Evolutionary conservation across 2,888 invertebrate species (phyloP), one percentile per base, ranked within the genome.

Genomic region (Latrodectus hesperus): DNA sequence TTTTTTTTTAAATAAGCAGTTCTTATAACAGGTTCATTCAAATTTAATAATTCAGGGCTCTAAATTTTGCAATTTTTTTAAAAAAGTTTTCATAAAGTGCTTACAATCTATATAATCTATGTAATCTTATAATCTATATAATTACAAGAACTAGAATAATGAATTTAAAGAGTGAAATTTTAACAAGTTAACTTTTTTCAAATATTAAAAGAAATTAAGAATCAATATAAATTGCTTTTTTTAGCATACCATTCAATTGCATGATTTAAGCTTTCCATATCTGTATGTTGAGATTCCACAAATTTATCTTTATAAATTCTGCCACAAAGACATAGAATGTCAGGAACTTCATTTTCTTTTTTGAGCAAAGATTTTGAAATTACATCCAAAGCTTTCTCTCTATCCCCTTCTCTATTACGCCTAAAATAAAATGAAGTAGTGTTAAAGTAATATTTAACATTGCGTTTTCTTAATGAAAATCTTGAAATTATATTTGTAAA

Each of bases 291-390:
- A 70, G 98, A 98, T 93, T 99, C 99, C 14, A 99, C 97, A 93
- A 99, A 99, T 92, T 96, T 98, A 92, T 90, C 90, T 84, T 90
- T 90, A 92, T 99, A 99, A 91, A 99, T 99, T 89, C 99, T 95
- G 0, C 99, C 99, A 91, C 99, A 99, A 4, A 99, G 94, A 91
- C 99, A 99, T 75, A 99, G 93, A 95, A 99, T 97, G 92, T 99
- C 99, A 0, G 99, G 99, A 91, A 98, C 98, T 90, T 96, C 95
- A 92, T 98, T 98, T 92, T 99, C 98, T 92, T 97, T 96, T 92
- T 96, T 96, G 90, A 98, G 96, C 83, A 99, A 93, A 0, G 98
- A 98, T 92, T 96, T 96, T 52, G 96, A 95, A 89, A 99, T 98
- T 0, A 98, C 98, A 91, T 95, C 94, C 55, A 99, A 93, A 0